These are phyloP conservation scores for Cyclopterus lumpus DNA, from an alignment of 2,797 vertebrate species.

Conservation along the genomic window DNA sequence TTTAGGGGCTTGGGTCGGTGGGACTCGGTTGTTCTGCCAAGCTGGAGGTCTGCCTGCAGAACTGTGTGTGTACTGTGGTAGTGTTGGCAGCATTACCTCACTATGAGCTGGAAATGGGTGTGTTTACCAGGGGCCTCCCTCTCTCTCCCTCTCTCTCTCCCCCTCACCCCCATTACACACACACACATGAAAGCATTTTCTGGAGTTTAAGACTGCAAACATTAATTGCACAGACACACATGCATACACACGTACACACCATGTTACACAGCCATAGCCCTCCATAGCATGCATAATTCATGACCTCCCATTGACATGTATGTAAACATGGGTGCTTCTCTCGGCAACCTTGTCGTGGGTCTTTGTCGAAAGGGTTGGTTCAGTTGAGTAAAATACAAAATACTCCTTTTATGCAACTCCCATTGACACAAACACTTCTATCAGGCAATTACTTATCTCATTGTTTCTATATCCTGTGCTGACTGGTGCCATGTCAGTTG, in stretches of 20 bases:
- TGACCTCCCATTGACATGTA: slow-evolving; percentile 67
- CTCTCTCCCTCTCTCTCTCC: slow-evolving; percentile 23
- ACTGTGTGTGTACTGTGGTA: slow-evolving; percentile 40
- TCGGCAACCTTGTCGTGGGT: slow-evolving; percentile 28
- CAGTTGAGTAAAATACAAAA: slow-evolving; percentile 18
- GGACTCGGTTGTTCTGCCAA: slow-evolving; percentile 73
- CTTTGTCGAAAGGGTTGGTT: slow-evolving; percentile 39
- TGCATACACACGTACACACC: background rate
- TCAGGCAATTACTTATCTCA: slow-evolving; percentile 9
- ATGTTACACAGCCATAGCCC: slow-evolving; percentile 29
- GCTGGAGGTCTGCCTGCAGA: slow-evolving; percentile 60
- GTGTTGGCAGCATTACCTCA: slow-evolving; percentile 69
- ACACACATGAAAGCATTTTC: too few species aligned
- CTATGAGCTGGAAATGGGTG: slow-evolving; percentile 68
- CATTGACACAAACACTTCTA: slow-evolving; percentile 15
- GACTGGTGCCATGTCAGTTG: background rate
- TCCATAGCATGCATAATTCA: slow-evolving; percentile 72
- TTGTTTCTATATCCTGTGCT: slow-evolving; percentile 16
- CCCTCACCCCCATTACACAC: slow-evolving; percentile 20
- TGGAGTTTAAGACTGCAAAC: too few species aligned
- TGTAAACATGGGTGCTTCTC: slow-evolving; percentile 68
- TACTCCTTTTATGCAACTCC: slow-evolving; percentile 29
- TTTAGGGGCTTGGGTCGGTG: slow-evolving; percentile 50
- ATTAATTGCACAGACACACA: slow-evolving; percentile 13
- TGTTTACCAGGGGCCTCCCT: slow-evolving; percentile 67